phyloP scores from a whole-genome alignment of 2,888 invertebrate genomes.

The Himalopsyche anomala region DNA sequence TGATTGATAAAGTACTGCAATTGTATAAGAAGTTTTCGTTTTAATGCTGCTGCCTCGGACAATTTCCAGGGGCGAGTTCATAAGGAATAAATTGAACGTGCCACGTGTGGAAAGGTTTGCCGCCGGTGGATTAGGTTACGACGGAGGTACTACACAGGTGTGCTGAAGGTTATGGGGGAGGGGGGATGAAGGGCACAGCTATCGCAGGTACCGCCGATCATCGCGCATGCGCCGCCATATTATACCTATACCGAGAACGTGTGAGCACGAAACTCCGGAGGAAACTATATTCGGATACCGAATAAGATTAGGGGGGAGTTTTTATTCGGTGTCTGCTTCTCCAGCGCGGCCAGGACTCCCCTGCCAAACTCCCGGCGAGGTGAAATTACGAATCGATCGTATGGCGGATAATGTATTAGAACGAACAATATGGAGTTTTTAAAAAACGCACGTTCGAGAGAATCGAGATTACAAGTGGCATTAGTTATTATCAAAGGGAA shows the following conservation, averaged over 20 bases:
- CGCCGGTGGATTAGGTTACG: slow-evolving; percentile 5
- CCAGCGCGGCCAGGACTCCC: background rate
- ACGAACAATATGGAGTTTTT: too few relatives aligned
- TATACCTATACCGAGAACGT: slow-evolving; percentile 12
- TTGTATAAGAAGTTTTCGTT: too few relatives aligned
- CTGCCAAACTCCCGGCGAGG: background rate
- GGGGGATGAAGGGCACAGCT: slow-evolving; percentile 12
- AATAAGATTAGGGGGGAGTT: slow-evolving; percentile 26
- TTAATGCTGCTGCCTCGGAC: too few relatives aligned
- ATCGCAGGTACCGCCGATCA: slow-evolving; percentile 24
- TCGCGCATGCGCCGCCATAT: slow-evolving; percentile 22
- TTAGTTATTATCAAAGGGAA: too few relatives aligned
- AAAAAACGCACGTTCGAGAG: too few relatives aligned
- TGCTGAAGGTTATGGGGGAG: slow-evolving; percentile 51
- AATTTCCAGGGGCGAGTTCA: too few relatives aligned
- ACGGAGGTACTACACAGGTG: slow-evolving; percentile 22
- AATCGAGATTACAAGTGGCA: too few relatives aligned
- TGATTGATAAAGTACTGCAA: too few relatives aligned
- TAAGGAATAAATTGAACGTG: background rate
- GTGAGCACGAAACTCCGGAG: background rate
- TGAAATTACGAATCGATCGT: background rate
- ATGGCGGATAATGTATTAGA: too few relatives aligned
- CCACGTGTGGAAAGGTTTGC: slow-evolving; percentile 20
- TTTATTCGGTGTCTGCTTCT: slow-evolving; percentile 21
- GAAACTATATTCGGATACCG: background rate